phyloP scores from a whole-genome alignment of 2,797 vertebrate genomes.

The Antrozous pallidus region DNA sequence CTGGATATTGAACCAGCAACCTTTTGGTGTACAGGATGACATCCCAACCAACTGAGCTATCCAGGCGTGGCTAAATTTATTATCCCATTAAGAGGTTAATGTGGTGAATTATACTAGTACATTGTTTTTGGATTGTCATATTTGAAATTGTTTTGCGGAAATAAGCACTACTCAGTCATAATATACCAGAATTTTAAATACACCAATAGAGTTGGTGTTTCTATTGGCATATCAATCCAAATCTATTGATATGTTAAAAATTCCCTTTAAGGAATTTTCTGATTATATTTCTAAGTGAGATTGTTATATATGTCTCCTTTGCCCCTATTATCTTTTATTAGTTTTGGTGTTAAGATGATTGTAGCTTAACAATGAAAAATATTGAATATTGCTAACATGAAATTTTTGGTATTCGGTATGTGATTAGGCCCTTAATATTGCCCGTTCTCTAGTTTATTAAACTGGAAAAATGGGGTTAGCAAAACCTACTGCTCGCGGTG shows the following conservation, averaged over 20 bases:
- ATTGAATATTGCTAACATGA: not conserved
- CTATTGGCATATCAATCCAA: not conserved
- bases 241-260: not conserved
- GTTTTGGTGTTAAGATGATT: not conserved
- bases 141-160: not conserved
- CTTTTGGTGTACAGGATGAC: too few species aligned
- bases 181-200: not conserved
- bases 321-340: not conserved
- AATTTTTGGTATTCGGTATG: not conserved
- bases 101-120: not conserved
- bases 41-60: too few species aligned
- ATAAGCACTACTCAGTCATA: not conserved
- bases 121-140: not conserved
- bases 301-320: not conserved
- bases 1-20: too few species aligned
- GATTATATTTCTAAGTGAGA: not conserved
- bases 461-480: not conserved
- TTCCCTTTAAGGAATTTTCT: not conserved
- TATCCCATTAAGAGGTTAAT: not conserved
- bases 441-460: not conserved
- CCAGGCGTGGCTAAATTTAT: not conserved
- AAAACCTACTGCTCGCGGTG: not conserved
- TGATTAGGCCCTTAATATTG: not conserved
- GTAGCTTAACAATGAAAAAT: not conserved
- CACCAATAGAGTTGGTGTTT: not conserved